phyloP scores from a whole-genome alignment of 1,140 invertebrate genomes.

The Homalodisca vitripennis region DNA sequence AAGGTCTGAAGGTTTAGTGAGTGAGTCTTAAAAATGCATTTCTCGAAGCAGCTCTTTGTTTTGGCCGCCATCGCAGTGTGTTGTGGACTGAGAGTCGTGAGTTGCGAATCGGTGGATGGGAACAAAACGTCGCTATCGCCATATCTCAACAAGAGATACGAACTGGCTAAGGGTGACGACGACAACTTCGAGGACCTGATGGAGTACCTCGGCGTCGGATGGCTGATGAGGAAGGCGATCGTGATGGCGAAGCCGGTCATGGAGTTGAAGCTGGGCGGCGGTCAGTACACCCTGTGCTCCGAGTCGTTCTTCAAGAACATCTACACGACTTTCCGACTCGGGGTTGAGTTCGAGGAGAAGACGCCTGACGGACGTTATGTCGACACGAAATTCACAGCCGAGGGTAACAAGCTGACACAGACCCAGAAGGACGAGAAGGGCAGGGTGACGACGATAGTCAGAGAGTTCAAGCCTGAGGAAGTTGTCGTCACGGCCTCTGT shows the following conservation, averaged over 20 bases:
- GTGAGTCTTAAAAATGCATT: too few species aligned
- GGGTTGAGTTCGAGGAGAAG: background rate
- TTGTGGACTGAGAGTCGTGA: too few species aligned
- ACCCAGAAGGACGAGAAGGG: background rate
- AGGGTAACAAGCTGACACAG: background rate
- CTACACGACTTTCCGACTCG: slow-evolving; percentile 1
- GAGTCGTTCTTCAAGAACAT: slow-evolving; percentile 3
- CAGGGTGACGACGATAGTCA: background rate
- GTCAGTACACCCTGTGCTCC: background rate
- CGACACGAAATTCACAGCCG: background rate
- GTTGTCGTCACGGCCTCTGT: background rate
- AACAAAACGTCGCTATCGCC: background rate
- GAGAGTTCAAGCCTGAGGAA: background rate
- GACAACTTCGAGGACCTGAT: slow-evolving; percentile 13
- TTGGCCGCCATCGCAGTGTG: too few species aligned
- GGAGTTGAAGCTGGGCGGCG: background rate
- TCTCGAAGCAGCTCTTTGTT: too few species aligned
- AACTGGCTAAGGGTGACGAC: background rate
- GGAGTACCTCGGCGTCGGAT: background rate
- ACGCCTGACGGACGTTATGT: background rate
- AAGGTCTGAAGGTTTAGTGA: too few species aligned
- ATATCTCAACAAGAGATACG: slow-evolving; percentile 6
- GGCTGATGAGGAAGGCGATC: slow-evolving; percentile 7
- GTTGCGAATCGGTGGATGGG: too few species aligned
- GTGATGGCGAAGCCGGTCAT: background rate